Base-by-base conservation (phyloP, 2,888 invertebrate genomes). In the Elmis aenea region DNA sequence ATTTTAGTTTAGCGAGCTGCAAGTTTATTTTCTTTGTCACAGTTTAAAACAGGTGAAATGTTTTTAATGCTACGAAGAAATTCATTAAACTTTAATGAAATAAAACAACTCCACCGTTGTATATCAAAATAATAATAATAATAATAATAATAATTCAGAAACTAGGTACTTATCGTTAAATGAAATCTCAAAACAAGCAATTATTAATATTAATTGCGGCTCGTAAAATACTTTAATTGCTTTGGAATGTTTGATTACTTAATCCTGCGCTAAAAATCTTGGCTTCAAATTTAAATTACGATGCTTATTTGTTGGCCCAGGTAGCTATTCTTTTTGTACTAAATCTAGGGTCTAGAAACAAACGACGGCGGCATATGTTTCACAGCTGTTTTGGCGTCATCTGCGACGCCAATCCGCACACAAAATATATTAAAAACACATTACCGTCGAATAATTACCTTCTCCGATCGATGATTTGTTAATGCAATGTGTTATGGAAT, bases 351-450 rank as follows among this genome's bases (percentile, higher is more conserved):
- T 32, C 31, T 39, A 33, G 38, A 41, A 47, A 45, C 44, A 43
- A 48, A 48, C 52, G 51, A 41, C 48, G 50, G 52, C 49, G 43
- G 44, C 58, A 55, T 51, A 44, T 59, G 58, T 33, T 42, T 38
- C 46, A 38, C 57, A 58, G 49, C 55, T 55, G 57, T 39, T 50
- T 20, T 36, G 29, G 22, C 52, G 45, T 45, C 57, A 58, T 57
- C 58, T 60, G 59, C 42, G 50, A 48, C 52, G 42, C 51, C 52
- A 56, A 57, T 58, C 57, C 50, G 53, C 57, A 58, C 58, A 56
- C 58, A 55, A 58, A 60, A 58, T 60, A 60, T 60, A 60, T 60
- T 59, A 60, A 60, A 60, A 59, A 60, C 58, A 53, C 60, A 60
- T 60, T 60, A 60, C 58, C 51, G 49, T 46, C 43, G 57, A 57